A percentile compares a stretch with the other conserved stretches of the same genome.
Evolutionary conservation across 2,888 invertebrate species (phyloP).

Genomic region (Caenorhabditis auriculariae): DNA sequence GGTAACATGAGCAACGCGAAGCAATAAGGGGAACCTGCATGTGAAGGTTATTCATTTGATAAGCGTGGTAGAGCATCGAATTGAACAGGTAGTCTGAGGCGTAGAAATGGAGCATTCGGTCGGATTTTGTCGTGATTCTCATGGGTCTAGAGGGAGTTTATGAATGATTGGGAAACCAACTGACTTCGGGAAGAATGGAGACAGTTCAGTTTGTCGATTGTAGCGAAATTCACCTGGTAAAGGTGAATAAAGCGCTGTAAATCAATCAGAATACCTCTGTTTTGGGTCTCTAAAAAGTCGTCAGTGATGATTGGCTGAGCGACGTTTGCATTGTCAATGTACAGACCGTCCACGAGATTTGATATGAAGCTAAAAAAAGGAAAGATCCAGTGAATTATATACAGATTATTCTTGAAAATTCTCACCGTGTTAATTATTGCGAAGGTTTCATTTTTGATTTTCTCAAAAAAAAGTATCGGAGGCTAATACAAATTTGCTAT

Average conservation of each 20-base stretch:
- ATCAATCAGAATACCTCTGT: slow-evolving; percentile 37
- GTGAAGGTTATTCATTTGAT: slow-evolving; percentile 52
- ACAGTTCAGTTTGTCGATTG: slow-evolving; percentile 21
- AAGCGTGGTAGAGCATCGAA: slow-evolving; percentile 58
- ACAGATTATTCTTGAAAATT: no score
- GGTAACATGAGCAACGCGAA: no score
- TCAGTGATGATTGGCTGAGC: slow-evolving; percentile 53
- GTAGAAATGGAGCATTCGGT: slow-evolving; percentile 56
- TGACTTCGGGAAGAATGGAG: slow-evolving; percentile 53
- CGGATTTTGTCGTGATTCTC: slow-evolving; percentile 21
- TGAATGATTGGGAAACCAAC: background rate
- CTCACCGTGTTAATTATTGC: no score
- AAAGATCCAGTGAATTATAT: no score
- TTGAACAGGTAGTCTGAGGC: slow-evolving; percentile 59
- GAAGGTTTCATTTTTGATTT: no score
- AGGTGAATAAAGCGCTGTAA: background rate
- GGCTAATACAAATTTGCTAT: no score
- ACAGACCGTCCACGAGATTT: slow-evolving; percentile 50
- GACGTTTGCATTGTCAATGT: slow-evolving; percentile 56
- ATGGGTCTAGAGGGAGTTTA: slow-evolving; percentile 30
- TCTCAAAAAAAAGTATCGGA: no score
- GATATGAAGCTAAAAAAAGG: slow-evolving; percentile 48
- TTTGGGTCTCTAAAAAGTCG: slow-evolving; percentile 60
- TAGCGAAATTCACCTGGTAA: slow-evolving; percentile 54
- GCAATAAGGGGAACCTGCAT: slow-evolving; percentile 38